Evolutionary conservation across 2,113 vertebrate species (phyloP).

Genomic region (Aegotheles bennettii): DNA sequence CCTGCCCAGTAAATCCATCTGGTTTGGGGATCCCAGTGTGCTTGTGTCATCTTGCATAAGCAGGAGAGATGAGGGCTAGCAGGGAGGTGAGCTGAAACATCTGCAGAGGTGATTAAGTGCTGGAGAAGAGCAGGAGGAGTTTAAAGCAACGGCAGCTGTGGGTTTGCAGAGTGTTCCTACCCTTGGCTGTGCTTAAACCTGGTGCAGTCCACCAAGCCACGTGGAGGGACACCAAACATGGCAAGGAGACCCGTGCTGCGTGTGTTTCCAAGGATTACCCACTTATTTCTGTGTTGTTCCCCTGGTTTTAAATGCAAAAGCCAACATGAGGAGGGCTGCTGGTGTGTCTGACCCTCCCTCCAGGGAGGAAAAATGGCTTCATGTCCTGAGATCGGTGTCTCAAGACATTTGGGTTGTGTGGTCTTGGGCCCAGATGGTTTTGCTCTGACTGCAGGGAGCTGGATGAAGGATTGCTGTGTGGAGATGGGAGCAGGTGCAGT

Average conservation of each 20-base stretch:
- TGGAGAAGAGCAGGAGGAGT: not conserved
- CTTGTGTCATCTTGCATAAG: not conserved
- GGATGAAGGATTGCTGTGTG: not conserved
- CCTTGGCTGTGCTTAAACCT: not conserved
- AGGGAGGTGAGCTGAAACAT: not conserved
- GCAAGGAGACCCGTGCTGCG: accelerated
- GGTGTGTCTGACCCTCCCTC: accelerated
- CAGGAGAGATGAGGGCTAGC: not conserved
- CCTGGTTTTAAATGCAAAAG: not conserved
- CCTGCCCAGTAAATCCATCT: not conserved
- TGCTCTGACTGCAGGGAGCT: not conserved
- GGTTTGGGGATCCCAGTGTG: not conserved
- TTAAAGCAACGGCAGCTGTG: too few species aligned
- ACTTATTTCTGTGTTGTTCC: not conserved
- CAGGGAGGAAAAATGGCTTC: not conserved
- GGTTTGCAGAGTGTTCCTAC: not conserved
- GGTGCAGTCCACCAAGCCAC: not conserved
- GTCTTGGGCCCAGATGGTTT: not conserved
- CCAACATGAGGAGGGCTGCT: not conserved
- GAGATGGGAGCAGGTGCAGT: not conserved
- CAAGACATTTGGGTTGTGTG: not conserved
- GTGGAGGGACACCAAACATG: accelerated
- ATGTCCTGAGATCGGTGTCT: not conserved
- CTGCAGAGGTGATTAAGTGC: not conserved
- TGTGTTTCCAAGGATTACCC: not conserved